Conservation (phyloP, 2,113 vertebrate genomes). For the Bubo blakistoni region DNA sequence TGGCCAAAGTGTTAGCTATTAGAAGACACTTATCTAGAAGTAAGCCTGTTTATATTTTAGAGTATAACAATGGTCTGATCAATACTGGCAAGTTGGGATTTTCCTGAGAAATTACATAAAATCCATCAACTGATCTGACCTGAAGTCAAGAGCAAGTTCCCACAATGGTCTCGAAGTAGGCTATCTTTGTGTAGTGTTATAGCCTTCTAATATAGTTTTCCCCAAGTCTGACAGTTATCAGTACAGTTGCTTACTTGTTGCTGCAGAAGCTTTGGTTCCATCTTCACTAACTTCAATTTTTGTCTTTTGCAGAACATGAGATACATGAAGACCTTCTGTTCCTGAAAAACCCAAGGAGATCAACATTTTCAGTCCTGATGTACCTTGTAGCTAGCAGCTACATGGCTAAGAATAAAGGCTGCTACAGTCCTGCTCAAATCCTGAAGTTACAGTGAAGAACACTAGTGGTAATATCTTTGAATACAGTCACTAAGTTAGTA, state of each 20-base stretch:
- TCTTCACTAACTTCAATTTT: constrained; percentile 95
- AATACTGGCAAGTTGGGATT: background rate
- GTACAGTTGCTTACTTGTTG: constrained; percentile 80
- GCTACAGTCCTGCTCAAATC: background rate
- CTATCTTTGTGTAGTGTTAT: background rate
- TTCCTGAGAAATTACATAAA: background rate
- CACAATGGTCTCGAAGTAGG: background rate
- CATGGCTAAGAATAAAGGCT: background rate
- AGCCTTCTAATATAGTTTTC: background rate
- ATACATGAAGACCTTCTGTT: constrained; percentile 82
- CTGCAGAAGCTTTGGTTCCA: constrained; percentile 92
- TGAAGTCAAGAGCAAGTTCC: background rate
- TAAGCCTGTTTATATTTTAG: background rate
- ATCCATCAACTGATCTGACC: background rate
- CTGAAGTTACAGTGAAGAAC: background rate
- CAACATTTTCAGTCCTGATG: background rate
- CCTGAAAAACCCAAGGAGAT: constrained; percentile 69
- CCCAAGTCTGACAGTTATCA: background rate
- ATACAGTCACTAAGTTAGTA: background rate
- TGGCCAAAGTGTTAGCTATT: background rate
- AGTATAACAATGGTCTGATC: background rate
- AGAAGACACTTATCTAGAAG: background rate
- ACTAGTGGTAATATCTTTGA: background rate
- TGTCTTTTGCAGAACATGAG: constrained; percentile 89
- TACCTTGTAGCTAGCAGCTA: background rate